phyloP scores from a whole-genome alignment of 2,797 vertebrate genomes.

The Darevskia nairensis region DNA sequence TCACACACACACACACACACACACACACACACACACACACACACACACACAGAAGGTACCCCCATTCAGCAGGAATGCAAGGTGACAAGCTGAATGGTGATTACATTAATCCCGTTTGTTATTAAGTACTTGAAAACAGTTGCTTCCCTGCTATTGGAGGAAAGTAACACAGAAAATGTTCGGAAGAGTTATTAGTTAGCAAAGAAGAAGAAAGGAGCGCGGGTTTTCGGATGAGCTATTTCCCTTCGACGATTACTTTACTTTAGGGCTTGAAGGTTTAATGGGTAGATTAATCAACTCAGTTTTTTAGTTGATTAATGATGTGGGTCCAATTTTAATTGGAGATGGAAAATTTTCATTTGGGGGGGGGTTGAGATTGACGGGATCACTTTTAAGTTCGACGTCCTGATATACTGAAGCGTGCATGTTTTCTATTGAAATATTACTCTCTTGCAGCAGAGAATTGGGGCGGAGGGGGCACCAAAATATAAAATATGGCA shows the following conservation, averaged over 20 bases:
- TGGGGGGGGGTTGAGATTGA: rapidly evolving
- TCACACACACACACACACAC: background rate
- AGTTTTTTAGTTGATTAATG: background rate
- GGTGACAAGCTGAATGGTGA: background rate
- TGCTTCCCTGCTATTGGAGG: background rate
- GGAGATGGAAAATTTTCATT: background rate
- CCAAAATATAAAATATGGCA: too few species aligned
- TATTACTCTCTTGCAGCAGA: background rate
- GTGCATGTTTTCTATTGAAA: background rate
- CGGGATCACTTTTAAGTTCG: too few species aligned
- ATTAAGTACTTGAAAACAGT: background rate
- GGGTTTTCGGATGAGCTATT: background rate
- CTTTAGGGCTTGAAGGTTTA: background rate
- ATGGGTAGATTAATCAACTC: background rate
- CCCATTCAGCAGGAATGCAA: background rate
- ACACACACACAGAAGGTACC: background rate
- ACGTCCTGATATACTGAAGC: background rate
- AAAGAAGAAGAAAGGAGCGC: background rate
- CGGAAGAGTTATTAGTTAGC: background rate
- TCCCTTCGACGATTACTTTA: background rate
- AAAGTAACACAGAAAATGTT: background rate
- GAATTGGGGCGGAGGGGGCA: too few species aligned
- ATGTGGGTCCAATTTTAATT: background rate
- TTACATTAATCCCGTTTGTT: background rate
- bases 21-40: too few species aligned